phyloP scores from a whole-genome alignment of 1,140 invertebrate genomes.

The Drosophila navojoa region DNA sequence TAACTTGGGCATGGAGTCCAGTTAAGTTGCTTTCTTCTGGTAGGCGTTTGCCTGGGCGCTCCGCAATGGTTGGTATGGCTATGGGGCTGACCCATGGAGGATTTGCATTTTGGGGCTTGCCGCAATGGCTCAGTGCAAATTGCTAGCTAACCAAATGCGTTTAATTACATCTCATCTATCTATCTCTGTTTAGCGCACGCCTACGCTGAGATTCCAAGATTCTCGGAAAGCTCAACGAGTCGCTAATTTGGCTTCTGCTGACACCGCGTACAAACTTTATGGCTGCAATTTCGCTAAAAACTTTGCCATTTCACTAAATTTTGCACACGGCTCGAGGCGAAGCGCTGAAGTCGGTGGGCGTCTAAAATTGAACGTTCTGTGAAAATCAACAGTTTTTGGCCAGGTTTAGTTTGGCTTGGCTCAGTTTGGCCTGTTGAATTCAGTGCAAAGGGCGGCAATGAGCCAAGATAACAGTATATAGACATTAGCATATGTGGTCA shows the following conservation, averaged over 20 bases:
- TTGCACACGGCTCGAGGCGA: slow-evolving; percentile 22
- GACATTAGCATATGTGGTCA: slow-evolving; percentile 44
- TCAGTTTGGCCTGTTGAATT: slow-evolving; percentile 12
- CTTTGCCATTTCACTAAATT: slow-evolving; percentile 73
- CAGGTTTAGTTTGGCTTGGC: too few relatives aligned
- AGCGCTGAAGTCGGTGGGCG: slow-evolving; percentile 38
- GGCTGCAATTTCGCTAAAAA: slow-evolving; percentile 56
- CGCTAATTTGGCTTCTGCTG: slow-evolving; percentile 53
- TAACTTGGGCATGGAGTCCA: not conserved
- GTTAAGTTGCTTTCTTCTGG: not conserved
- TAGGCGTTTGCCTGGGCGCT: slow-evolving; percentile 13
- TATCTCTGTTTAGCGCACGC: not conserved
- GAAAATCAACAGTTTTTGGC: not conserved
- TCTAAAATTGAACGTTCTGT: slow-evolving; percentile 4
- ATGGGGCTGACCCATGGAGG: slow-evolving; percentile 8
- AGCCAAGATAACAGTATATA: slow-evolving; percentile 10
- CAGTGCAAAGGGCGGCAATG: slow-evolving; percentile 27
- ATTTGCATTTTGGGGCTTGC: slow-evolving; percentile 40
- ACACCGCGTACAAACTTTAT: slow-evolving; percentile 50
- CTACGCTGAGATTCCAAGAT: not conserved
- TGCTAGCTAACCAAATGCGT: slow-evolving; percentile 34
- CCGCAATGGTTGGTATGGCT: slow-evolving; percentile 20
- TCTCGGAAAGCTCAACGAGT: not conserved
- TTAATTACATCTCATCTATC: slow-evolving; percentile 31
- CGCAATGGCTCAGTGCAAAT: slow-evolving; percentile 22